Percentiles rank a stretch among this genome's conserved stretches.
These are phyloP conservation scores for Menura novaehollandiae DNA, from an alignment of 2,113 vertebrate genomes.

Conservation along the genomic window DNA sequence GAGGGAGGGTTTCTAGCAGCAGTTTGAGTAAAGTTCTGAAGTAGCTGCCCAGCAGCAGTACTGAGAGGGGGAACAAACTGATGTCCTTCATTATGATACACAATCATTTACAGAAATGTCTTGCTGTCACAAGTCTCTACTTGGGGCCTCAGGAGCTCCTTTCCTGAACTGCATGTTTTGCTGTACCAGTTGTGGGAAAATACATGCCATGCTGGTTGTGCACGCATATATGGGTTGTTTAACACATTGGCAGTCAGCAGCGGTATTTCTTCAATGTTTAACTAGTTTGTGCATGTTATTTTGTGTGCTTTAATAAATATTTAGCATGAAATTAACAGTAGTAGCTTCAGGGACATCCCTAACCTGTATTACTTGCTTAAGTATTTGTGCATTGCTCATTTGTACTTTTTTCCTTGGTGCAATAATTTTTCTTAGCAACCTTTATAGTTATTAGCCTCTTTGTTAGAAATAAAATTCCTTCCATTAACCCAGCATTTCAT, in stretches of 20 bases:
- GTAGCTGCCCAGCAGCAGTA: neutral
- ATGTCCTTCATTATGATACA: neutral
- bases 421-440: neutral
- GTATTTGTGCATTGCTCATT: neutral
- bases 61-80: neutral
- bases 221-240: accelerated
- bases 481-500: slow-evolving; percentile 12
- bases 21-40: neutral
- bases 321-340: neutral
- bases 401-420: neutral
- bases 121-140: neutral
- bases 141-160: neutral
- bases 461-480: slow-evolving; percentile 39
- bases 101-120: neutral
- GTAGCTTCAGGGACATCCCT: neutral
- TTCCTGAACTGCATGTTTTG: neutral
- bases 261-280: neutral
- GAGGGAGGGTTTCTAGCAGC: neutral
- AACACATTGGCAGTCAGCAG: neutral
- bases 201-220: neutral
- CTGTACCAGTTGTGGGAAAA: neutral
- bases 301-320: neutral
- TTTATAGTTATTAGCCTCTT: neutral
- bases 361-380: neutral
- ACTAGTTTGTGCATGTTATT: neutral